Base-by-base conservation (phyloP, 1,140 invertebrate species). In the Bombus huntii region DNA sequence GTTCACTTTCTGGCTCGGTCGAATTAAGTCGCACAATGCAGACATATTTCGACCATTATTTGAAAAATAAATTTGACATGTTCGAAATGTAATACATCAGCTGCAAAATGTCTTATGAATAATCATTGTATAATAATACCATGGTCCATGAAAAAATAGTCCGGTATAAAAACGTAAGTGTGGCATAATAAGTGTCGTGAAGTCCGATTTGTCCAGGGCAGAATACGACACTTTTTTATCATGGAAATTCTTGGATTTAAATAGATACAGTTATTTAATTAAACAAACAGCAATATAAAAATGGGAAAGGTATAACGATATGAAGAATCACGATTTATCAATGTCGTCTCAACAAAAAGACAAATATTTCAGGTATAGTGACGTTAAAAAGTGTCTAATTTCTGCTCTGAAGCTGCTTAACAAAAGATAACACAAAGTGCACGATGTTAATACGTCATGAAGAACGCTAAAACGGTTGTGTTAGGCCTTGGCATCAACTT, bases 401-500 rank as follows among this genome's bases (percentile, higher is more conserved):
- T 85, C 71, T 65, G 62, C 83, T 77, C 87, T 93, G 87, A 87
- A 83, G 87, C 85, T 75, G 81, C 73, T 87, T 86, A 86, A 88
- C 88, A 89, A 91, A 88, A 88, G 77, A 85, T 87, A 86, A 91
- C 83, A 87, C 79, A 93, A 86, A 90, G 91, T 94, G 93, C 92
- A 92, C 87, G 83, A 92, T 90, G 89, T 93, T 91, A 87, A 76
- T 91, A 87, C 92, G 89, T 93, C 88, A 92, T 92, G 85, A 91
- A 84, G 71, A 84, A 84, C 75, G 76, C 73, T 86, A 78, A 82
- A 89, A 88, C 85, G 85, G 87, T 79, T 86, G 91, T 94, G 95
- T 95, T 96, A 96, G 94, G 96, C 96, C 93, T 96, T 96, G 66
- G 96, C 96, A 92, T 97, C 96, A 12, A 96, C 96, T 95, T 97